Percentiles rank a stretch among this genome's conserved stretches.
Evolutionary conservation across 1,140 invertebrate genomes (phyloP).

Genomic region (Drosophila ambigua): DNA sequence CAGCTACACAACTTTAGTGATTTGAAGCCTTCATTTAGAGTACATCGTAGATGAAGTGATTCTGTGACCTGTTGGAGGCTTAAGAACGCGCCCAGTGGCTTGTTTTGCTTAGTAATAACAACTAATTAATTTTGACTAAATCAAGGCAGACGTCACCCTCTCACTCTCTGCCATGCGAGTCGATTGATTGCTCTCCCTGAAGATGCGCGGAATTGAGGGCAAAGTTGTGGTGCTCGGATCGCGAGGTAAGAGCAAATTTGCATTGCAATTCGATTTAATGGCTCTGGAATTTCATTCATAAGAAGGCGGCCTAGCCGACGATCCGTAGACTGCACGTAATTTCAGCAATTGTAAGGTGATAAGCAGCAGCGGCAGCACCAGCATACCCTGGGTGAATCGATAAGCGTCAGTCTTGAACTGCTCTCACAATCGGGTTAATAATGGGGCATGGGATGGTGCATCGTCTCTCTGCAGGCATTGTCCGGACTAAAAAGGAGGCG

Average conservation of each 20-base stretch:
- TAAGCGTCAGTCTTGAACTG: slow-evolving; percentile 41
- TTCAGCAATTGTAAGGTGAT: slow-evolving; percentile 22
- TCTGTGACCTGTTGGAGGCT: background rate
- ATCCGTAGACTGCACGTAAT: slow-evolving; percentile 38
- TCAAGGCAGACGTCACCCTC: slow-evolving; percentile 7
- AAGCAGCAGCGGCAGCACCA: slow-evolving; percentile 14
- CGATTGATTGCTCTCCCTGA: slow-evolving; percentile 46
- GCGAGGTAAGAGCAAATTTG: slow-evolving; percentile 87
- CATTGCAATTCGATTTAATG: slow-evolving; percentile 29
- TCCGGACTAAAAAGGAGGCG: slow-evolving; percentile 1
- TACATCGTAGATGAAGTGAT: too few species aligned
- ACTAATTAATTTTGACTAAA: slow-evolving; percentile 19
- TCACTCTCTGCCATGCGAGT: slow-evolving; percentile 49
- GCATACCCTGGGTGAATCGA: slow-evolving; percentile 8
- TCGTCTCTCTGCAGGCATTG: slow-evolving; percentile 3
- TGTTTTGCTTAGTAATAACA: slow-evolving; percentile 11
- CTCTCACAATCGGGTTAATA: background rate
- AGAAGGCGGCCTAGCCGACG: background rate
- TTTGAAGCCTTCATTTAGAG: too few species aligned
- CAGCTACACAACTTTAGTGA: background rate
- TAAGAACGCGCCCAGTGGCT: slow-evolving; percentile 17
- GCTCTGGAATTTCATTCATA: slow-evolving; percentile 42
- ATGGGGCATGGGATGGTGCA: background rate
- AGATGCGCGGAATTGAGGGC: slow-evolving; percentile 90
- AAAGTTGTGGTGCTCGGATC: slow-evolving; percentile 93